Base-by-base conservation (phyloP, 2,113 vertebrate genomes). In the Callorhinus ursinus region DNA sequence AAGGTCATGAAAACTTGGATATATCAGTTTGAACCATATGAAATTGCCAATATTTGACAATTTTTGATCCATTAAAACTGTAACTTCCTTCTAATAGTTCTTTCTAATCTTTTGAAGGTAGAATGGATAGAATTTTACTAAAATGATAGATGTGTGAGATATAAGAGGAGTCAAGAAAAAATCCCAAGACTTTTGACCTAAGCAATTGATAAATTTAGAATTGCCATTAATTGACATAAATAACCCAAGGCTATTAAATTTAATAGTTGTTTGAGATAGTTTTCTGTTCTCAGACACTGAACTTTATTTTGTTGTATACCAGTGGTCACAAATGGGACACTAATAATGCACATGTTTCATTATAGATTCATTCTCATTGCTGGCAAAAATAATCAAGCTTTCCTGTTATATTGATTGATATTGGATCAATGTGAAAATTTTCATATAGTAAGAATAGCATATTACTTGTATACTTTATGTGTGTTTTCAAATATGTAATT, bases 401-500 rank as follows among this genome's bases (percentile, higher is more conserved):
- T 82, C 28, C 61, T 90, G 3, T 89, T 94, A 85, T 21, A 57
- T 13, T 69, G 42, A 82, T 94, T 93, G 51, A 83, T 84, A 39
- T 14, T 55, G 39, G 61, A 72, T 96, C 55, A 33, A 4, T 67
- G 16, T 59, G 16, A 26, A 65, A 51, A 77, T 94, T 19, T 80
- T 95, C 46, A n/a, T 31, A 15, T 82, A 63, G 90, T 26, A 94
- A 96, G 22, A 14, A 12, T 16, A 79, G 13, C 7, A 4, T 65
- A 11, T 36, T 92, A 80, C 22, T 88, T 89, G 22, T 69, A 31
- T 86, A 72, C 96, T 86, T 86, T 82, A 81, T 86, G 28, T 57
- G 11, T 77, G 6, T 11, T 89, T 86, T 92, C 67, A 96, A 97
- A 96, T 53, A 81, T 57, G 2, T 55, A 36, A 95, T 87, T 89